Conservation (phyloP, 92 coral and sea anemone species). For the Porites cylindrica region DNA sequence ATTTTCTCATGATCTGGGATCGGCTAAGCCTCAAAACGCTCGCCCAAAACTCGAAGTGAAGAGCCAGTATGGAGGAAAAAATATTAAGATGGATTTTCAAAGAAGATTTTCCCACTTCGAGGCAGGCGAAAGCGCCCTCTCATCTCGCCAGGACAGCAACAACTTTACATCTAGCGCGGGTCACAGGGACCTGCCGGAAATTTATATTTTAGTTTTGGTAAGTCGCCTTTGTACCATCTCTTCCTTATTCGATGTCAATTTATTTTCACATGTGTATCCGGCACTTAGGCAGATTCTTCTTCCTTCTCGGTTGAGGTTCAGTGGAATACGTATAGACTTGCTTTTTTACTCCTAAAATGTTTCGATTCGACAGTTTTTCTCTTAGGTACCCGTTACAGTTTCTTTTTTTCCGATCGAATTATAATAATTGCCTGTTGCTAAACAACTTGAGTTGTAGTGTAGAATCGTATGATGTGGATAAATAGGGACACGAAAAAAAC, state of each 20-base stretch:
- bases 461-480: conserved; percentile 21
- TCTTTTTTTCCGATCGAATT: conserved; percentile 30
- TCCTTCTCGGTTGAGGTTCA: neutral
- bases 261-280: conserved; percentile 52
- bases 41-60: conserved; percentile 1
- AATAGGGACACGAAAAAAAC: neutral
- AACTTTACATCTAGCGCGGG: conserved; percentile 9
- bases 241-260: conserved; percentile 1
- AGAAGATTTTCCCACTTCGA: conserved; percentile 15
- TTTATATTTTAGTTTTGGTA: conserved; percentile 85
- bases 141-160: neutral
- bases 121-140: conserved; percentile 2
- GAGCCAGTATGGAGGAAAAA: conserved; percentile 33
- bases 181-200: conserved; percentile 59
- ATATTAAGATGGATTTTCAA: conserved; percentile 34
- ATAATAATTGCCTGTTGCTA: conserved; percentile 42
- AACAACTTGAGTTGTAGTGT: conserved; percentile 24
- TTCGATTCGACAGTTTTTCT: conserved; percentile 15
- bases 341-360: neutral
- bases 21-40: conserved; percentile 6
- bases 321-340: neutral
- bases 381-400: conserved; percentile 41
- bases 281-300: conserved; percentile 27
- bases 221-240: conserved; percentile 41
- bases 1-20: conserved; percentile 17